A percentile compares a stretch with the other conserved stretches of the same genome.
These are phyloP conservation scores for Harpagoxenus sublaevis DNA, from an alignment of 2,888 invertebrate species.

Conservation along the genomic window DNA sequence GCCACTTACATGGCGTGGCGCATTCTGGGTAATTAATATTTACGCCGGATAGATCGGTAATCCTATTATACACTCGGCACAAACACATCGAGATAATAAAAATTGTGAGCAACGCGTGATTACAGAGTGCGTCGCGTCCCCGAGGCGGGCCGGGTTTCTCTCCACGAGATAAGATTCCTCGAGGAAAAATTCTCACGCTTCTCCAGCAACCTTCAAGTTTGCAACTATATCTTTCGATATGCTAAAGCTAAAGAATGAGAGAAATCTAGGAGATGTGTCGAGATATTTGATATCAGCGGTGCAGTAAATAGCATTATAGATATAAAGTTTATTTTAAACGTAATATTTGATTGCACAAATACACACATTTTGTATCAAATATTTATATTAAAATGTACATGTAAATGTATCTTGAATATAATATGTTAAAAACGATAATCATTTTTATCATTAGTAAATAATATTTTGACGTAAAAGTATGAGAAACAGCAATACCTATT, in stretches of 20 bases:
- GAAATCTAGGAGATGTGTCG: not conserved
- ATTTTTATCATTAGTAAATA: not conserved
- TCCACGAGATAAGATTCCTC: conserved; percentile 56
- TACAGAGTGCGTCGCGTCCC: conserved; percentile 63
- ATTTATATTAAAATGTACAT: not conserved
- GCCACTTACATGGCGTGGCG: conserved; percentile 67
- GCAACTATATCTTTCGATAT: not conserved
- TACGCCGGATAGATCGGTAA: conserved; percentile 74
- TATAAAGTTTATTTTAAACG: not conserved
- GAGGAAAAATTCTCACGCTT: conserved; percentile 65
- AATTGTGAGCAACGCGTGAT: conserved; percentile 70
- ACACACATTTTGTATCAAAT: not conserved
- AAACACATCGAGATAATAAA: conserved; percentile 74
- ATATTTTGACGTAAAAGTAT: not conserved
- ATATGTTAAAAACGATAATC: not conserved
- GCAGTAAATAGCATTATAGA: not conserved
- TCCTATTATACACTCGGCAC: conserved; percentile 72
- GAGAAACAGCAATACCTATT: not conserved
- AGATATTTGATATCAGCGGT: not conserved
- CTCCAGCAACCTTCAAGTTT: not conserved
- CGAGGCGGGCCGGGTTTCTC: conserved; percentile 61
- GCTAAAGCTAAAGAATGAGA: conserved; percentile 6
- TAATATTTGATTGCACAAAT: not conserved
- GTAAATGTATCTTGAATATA: not conserved
- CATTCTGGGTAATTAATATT: conserved; percentile 73